Percentiles rank a stretch among this genome's conserved stretches.
Conservation (phyloP, 1,140 invertebrate genomes). For the Agrilus planipennis region DNA sequence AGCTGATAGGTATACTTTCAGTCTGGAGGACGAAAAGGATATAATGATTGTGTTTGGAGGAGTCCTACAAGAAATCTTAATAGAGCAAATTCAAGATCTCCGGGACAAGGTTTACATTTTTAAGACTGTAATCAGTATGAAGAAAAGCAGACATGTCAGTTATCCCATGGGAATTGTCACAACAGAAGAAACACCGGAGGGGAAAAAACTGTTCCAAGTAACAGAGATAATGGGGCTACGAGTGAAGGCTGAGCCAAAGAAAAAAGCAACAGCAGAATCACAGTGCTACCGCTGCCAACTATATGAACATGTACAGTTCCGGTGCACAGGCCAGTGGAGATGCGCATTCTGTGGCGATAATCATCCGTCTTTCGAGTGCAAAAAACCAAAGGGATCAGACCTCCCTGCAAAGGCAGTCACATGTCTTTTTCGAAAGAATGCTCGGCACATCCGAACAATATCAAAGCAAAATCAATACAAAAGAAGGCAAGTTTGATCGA, state of each 20-base stretch:
- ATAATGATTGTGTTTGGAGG: background rate
- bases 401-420: background rate
- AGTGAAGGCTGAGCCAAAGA: background rate
- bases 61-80: background rate
- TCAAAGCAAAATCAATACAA: background rate
- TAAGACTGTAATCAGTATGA: background rate
- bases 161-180: background rate
- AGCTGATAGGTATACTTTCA: too few relatives aligned
- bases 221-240: background rate
- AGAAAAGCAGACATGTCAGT: background rate
- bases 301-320: constrained; percentile 1
- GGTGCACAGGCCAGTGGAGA: too few relatives aligned
- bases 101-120: background rate
- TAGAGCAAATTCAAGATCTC: background rate
- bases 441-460: background rate
- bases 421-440: background rate
- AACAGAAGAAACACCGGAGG: background rate
- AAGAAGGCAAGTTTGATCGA: background rate
- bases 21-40: background rate
- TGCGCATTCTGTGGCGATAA: too few relatives aligned
- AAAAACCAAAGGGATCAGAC: background rate
- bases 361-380: too few relatives aligned
- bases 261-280: background rate
- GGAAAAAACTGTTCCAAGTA: constrained; percentile 1
- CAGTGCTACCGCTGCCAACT: background rate